Base-by-base conservation (phyloP, 1,140 invertebrate genomes). In the Drosophila bipectinata region DNA sequence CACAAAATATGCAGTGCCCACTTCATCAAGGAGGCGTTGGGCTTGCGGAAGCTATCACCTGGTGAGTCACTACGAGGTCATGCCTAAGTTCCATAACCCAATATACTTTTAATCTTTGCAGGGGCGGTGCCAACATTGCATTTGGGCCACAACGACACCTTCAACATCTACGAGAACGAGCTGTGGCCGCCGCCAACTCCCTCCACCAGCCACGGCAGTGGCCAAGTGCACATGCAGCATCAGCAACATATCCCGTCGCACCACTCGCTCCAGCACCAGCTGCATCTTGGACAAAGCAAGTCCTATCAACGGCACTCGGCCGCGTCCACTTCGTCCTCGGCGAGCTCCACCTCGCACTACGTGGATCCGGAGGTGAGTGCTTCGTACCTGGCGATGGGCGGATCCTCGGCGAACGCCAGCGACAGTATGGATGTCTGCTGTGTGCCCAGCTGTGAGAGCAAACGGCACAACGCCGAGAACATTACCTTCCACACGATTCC, bases 401-500 rank as follows among this genome's bases (percentile, higher is more conserved):
- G 47, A 21, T 26, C 55, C 2, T 39, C 21, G 3, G 14, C 68
- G 12, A 88, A 88, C 41, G 79, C 72, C 18, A 88, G 66, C 61
- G 83, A 88, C 49, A 77, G 72, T 67, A 88, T 88, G 64, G 90
- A 91, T 39, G 54, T 91, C 4, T 91, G 90, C 21, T 90, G 88
- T 30, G 89, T 91, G 57, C 90, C 90, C 5, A 79, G 72, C 24
- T 91, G 90, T 10, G 90, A 91, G 53, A 83, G 85, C 48, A 91
- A 87, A 66, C 82, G 90, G 0, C 80, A 91, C 63, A 85, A 87
- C n/a, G 77, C 56, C 10, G 85, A 90, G 55, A 81, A 91, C 53
- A 90, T 91, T n/a, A 91, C 90, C 59, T 77, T 91, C 66, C 90
- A 91, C 37, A 91, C 90, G n/a, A 90, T 91, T 53, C 90, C 90